These are phyloP conservation scores for Alcedo atthis DNA, from an alignment of 2,797 vertebrate species.

Conservation along the genomic window DNA sequence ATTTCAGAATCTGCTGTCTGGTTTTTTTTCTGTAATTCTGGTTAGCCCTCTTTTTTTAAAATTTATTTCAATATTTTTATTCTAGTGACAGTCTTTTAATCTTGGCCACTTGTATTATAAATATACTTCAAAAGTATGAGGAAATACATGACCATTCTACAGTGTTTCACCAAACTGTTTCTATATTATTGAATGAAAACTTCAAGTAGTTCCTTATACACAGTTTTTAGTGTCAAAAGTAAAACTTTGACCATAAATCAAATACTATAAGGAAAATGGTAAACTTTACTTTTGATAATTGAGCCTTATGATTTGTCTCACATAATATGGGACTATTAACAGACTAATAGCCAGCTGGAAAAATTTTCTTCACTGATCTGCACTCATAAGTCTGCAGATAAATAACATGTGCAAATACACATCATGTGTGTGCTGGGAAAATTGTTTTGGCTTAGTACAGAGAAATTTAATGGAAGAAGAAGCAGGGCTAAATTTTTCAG, in stretches of 20 bases:
- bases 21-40: neutral
- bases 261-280: neutral
- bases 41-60: neutral
- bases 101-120: neutral
- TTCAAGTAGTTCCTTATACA: neutral
- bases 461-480: neutral
- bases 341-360: neutral
- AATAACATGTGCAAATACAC: neutral
- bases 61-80: neutral
- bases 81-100: neutral
- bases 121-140: too few species aligned
- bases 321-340: neutral
- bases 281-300: neutral
- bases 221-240: neutral
- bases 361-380: neutral
- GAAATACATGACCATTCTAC: neutral
- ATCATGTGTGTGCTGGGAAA: neutral
- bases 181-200: neutral
- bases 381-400: neutral
- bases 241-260: neutral
- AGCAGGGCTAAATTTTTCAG: neutral
- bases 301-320: neutral
- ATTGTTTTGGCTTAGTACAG: neutral
- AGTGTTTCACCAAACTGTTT: neutral
- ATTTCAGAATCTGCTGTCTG: neutral